Evolutionary conservation across 1,140 invertebrate species (phyloP).

Genomic region (Drosophila jambulina): DNA sequence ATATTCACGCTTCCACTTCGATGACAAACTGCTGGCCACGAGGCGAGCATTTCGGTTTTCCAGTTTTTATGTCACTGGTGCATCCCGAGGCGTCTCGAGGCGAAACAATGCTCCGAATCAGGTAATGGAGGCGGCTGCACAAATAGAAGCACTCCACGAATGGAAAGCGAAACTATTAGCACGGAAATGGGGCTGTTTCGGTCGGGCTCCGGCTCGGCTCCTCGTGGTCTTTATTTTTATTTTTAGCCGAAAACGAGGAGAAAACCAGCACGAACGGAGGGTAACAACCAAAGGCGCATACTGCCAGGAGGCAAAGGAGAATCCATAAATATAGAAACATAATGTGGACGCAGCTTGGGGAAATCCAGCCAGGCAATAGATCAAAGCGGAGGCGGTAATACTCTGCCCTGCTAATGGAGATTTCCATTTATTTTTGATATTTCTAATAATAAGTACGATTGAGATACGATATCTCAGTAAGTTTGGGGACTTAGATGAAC

Average conservation of each 20-base stretch:
- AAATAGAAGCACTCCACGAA: slow-evolving; percentile 53
- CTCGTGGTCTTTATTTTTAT: slow-evolving; percentile 69
- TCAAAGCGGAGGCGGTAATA: slow-evolving; percentile 20
- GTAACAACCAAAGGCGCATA: slow-evolving; percentile 39
- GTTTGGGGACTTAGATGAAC: not conserved
- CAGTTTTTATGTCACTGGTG: slow-evolving; percentile 27
- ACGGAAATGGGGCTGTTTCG: slow-evolving; percentile 45
- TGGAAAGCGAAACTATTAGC: slow-evolving; percentile 77
- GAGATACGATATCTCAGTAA: not conserved
- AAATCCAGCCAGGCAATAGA: slow-evolving; percentile 18
- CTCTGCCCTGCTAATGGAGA: slow-evolving; percentile 15
- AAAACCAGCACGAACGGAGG: slow-evolving; percentile 29
- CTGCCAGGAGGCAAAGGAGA: slow-evolving; percentile 46
- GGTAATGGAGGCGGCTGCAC: slow-evolving; percentile 16
- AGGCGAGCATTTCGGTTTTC: slow-evolving; percentile 23
- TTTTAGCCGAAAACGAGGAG: slow-evolving; percentile 55
- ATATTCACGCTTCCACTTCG: slow-evolving; percentile 71
- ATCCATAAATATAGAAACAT: slow-evolving; percentile 44
- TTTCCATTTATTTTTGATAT: not conserved
- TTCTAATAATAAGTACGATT: slow-evolving; percentile 11
- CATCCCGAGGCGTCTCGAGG: slow-evolving; percentile 19
- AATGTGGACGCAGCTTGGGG: slow-evolving; percentile 50
- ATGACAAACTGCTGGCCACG: slow-evolving; percentile 58
- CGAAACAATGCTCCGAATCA: slow-evolving; percentile 27
- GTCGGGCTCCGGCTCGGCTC: slow-evolving; percentile 31